Conservation (phyloP, 2,888 invertebrate species). For the Eremobia ochroleuca region DNA sequence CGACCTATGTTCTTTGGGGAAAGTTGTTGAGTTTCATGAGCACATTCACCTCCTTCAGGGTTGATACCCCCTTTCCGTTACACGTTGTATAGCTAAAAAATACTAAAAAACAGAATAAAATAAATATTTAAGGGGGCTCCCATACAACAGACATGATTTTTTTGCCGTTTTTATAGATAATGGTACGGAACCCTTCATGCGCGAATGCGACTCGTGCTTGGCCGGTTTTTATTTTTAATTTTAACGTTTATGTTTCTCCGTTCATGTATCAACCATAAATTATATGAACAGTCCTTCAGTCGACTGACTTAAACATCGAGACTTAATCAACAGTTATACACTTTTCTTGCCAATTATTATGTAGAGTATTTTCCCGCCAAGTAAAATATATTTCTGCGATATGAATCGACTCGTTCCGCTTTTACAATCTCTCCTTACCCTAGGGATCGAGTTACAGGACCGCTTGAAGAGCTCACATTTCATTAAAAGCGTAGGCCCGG, state of each 20-base stretch:
- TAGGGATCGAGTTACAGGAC: slow-evolving; percentile 45
- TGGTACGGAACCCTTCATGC: too few species aligned
- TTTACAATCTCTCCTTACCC: slow-evolving; percentile 44
- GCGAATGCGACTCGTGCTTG: too few species aligned
- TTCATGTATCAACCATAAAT: not conserved
- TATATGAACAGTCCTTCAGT: slow-evolving; percentile 5
- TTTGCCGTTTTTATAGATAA: too few species aligned
- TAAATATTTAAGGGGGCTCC: too few species aligned
- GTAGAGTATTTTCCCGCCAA: slow-evolving; percentile 34
- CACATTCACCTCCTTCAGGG: too few species aligned
- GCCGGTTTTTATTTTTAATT: too few species aligned
- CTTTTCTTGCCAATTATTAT: slow-evolving; percentile 35
- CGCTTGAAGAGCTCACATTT: slow-evolving; percentile 45
- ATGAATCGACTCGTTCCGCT: slow-evolving; percentile 47
- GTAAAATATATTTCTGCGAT: slow-evolving; percentile 43
- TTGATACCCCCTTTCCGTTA: too few species aligned
- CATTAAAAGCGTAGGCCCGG: slow-evolving; percentile 41
- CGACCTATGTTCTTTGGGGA: too few species aligned
- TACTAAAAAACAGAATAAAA: too few species aligned
- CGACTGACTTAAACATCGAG: slow-evolving; percentile 10
- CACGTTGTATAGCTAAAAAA: too few species aligned
- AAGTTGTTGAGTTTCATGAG: too few species aligned
- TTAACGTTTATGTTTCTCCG: not conserved
- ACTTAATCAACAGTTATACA: slow-evolving; percentile 43
- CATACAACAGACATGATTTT: too few species aligned